Conservation (phyloP, 2,888 invertebrate species). For the Pimpla rufipes region DNA sequence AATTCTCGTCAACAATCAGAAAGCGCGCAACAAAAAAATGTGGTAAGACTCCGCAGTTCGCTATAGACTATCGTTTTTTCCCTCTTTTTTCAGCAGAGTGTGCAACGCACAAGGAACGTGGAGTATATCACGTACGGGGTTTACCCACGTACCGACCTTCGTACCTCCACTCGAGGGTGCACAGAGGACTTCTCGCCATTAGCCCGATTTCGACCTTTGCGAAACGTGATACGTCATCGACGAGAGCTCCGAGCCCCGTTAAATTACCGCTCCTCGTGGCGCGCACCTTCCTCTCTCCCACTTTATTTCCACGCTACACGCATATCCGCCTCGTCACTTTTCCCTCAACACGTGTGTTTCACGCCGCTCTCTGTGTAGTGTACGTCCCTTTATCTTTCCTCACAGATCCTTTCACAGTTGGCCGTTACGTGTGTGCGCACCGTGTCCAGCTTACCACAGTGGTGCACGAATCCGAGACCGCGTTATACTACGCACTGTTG, state of each 20-base stretch:
- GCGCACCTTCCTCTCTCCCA: not conserved
- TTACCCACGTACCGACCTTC: slow-evolving; percentile 34
- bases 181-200: slow-evolving; percentile 19
- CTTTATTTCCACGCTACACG: not conserved
- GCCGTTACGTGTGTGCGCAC: not conserved
- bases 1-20: too few species aligned
- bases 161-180: not conserved
- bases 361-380: not conserved
- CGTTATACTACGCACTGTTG: slow-evolving; percentile 38
- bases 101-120: not conserved
- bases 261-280: slow-evolving; percentile 29
- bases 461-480: slow-evolving; percentile 17
- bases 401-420: not conserved
- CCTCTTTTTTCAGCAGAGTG: not conserved
- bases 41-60: not conserved
- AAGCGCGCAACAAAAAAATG: too few species aligned
- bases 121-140: slow-evolving; percentile 32
- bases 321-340: slow-evolving; percentile 11
- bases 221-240: slow-evolving; percentile 56
- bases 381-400: slow-evolving; percentile 29
- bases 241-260: slow-evolving; percentile 35
- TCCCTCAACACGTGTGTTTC: slow-evolving; percentile 12
- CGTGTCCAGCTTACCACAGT: not conserved
- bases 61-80: not conserved
- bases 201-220: slow-evolving; percentile 55